Base-by-base conservation (phyloP, 2,113 vertebrate species). In the Mirza zaza region DNA sequence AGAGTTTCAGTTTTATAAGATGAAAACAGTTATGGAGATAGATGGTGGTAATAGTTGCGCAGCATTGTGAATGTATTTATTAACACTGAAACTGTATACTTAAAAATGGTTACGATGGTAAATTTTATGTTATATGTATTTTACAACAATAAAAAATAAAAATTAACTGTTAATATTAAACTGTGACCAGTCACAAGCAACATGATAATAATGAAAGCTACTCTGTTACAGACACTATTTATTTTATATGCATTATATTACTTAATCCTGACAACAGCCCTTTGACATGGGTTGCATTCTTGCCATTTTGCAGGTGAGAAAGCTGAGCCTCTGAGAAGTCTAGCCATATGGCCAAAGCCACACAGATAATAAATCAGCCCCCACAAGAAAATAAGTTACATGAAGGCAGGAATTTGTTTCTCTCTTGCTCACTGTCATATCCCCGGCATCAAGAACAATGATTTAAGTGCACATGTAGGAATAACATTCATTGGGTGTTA, bases 101-200 rank as follows among this genome's bases (percentile, higher is more conserved):
- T 83, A 68, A 83, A 84, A 34, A 90, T 61, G 13, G 13, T 88
- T 82, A 88, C 13, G 27, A 82, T 76, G 34, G 10, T 50, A 61
- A 68, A 89, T 89, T 79, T 76, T 67, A 77, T 52, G 20, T 75
- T 93, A 70, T 36, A 39, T 70, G 1, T 85, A 70, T 63, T 77
- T 93, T 85, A 55, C 32, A 42, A 92, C 6, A 25, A 59, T 68
- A 76, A 87, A 89, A 76, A 27, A 59, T 68, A 76, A 55, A 17
- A 81, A 84, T 4, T 42, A 76, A 90, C 32, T 73, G 13, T 29
- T 90, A 83, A 50, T 87, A 61, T 94, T 92, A 87, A 96, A 84
- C 36, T 84, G 5, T 61, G 52, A 70, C 75, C n/a, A 32, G 76
- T 76, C 32, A 55, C 10, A 15, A 55, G 13, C 23, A 59, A 13